Evolutionary conservation across 2,113 vertebrate genomes (phyloP).

Genomic region (Xyliphius kryptos): DNA sequence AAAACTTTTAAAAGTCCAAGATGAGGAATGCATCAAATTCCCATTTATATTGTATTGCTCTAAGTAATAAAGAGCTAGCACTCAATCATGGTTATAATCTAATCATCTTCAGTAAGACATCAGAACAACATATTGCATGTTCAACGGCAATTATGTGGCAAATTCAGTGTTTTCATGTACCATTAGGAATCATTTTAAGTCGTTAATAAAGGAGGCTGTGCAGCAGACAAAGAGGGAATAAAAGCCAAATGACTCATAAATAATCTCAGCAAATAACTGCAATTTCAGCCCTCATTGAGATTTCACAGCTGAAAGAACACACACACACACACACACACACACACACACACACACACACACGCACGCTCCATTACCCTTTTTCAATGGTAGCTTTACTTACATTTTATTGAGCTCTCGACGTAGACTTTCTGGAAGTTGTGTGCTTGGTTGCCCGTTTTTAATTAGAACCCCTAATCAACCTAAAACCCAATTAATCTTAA

Average conservation of each 20-base stretch:
- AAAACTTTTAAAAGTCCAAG: too few species aligned
- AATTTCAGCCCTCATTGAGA: slow-evolving; percentile 67
- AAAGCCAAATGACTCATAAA: slow-evolving; percentile 59
- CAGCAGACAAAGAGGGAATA: slow-evolving; percentile 45
- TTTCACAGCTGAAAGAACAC: slow-evolving; percentile 60
- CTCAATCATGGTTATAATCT: slow-evolving; percentile 11
- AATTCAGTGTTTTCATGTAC: slow-evolving; percentile 40
- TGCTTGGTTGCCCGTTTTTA: slow-evolving; percentile 13
- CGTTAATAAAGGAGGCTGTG: slow-evolving; percentile 45
- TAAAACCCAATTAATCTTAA: slow-evolving; percentile 38
- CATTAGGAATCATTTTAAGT: slow-evolving; percentile 43
- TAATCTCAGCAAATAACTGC: slow-evolving; percentile 66
- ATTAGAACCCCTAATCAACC: slow-evolving; percentile 28
- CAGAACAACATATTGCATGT: slow-evolving; percentile 18
- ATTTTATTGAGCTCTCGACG: slow-evolving; percentile 21
- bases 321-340: slow-evolving; percentile 26
- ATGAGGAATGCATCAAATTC: too few species aligned
- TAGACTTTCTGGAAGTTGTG: slow-evolving; percentile 24
- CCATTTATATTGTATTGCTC: too few species aligned
- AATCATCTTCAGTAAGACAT: neutral
- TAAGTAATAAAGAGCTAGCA: too few species aligned
- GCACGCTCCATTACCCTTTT: slow-evolving; percentile 41
- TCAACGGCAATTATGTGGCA: slow-evolving; percentile 13
- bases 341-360: slow-evolving; percentile 21
- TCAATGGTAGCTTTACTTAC: slow-evolving; percentile 36